A percentile compares a stretch with the other conserved stretches of the same genome.
Conservation (phyloP, 2,797 vertebrate species). For the Rhodeus uyekii region DNA sequence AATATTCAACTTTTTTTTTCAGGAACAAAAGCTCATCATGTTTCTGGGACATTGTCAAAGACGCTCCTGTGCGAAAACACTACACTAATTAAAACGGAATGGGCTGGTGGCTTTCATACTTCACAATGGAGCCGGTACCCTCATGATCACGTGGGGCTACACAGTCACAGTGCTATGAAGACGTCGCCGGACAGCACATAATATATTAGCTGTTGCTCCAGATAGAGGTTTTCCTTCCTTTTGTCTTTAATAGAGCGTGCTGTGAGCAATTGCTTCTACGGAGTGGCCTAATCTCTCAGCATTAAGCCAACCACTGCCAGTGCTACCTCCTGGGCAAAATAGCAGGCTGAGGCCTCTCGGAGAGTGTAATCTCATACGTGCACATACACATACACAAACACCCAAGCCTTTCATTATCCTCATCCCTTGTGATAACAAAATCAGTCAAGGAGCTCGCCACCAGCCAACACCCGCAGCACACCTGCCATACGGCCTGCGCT, state of each 20-base stretch:
- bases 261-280: slow-evolving; percentile 56
- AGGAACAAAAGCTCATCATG: slow-evolving; percentile 10
- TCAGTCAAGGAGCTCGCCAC: slow-evolving; percentile 70
- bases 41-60: not conserved
- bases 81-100: slow-evolving; percentile 11
- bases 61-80: not conserved
- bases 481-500: slow-evolving; percentile 65
- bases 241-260: slow-evolving; percentile 53
- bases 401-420: slow-evolving; percentile 63
- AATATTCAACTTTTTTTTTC: not conserved
- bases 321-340: slow-evolving; percentile 48
- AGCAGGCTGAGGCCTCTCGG: slow-evolving; percentile 42
- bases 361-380: slow-evolving; percentile 40
- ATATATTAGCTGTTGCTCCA: slow-evolving; percentile 49
- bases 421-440: slow-evolving; percentile 72
- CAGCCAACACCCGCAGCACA: slow-evolving; percentile 65
- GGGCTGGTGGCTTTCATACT: slow-evolving; percentile 3
- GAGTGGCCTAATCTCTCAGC: slow-evolving; percentile 56
- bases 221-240: slow-evolving; percentile 40
- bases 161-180: slow-evolving; percentile 24
- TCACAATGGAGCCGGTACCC: slow-evolving; percentile 3
- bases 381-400: slow-evolving; percentile 42
- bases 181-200: slow-evolving; percentile 40
- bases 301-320: slow-evolving; percentile 49
- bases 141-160: not conserved